phyloP scores from a whole-genome alignment of 2,113 vertebrate genomes.

The Laterallus jamaicensis region DNA sequence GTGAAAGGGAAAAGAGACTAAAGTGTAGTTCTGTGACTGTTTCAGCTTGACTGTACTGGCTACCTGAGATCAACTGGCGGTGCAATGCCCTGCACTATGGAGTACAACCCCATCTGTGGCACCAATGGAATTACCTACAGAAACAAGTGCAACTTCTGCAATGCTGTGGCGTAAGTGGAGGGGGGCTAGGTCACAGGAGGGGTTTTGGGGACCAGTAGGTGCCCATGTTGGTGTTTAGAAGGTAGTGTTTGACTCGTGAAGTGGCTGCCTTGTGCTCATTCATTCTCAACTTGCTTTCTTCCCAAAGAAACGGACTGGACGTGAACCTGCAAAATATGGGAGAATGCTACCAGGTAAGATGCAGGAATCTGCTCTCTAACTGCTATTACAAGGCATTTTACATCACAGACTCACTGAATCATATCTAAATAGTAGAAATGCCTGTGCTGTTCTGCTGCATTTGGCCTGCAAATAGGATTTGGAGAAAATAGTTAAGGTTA shows the following conservation, averaged over 20 bases:
- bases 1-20: neutral
- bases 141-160: conserved; percentile 52
- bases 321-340: neutral
- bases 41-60: neutral
- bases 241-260: fast-evolving
- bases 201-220: neutral
- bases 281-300: neutral
- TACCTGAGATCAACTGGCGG: neutral
- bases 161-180: conserved; percentile 59
- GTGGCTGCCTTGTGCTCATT: neutral
- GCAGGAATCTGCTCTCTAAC: neutral
- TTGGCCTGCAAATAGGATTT: neutral
- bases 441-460: neutral
- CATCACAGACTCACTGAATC: neutral
- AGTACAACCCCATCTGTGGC: conserved; percentile 52
- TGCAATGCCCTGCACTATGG: fast-evolving
- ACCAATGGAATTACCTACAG: conserved; percentile 66
- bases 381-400: neutral
- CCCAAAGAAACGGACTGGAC: conserved; percentile 15
- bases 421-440: neutral
- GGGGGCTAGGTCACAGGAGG: neutral
- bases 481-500: neutral
- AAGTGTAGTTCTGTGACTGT: neutral
- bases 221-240: neutral
- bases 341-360: neutral